phyloP scores from a whole-genome alignment of 2,797 vertebrate genomes.

The Petrocephalus sullivani region DNA sequence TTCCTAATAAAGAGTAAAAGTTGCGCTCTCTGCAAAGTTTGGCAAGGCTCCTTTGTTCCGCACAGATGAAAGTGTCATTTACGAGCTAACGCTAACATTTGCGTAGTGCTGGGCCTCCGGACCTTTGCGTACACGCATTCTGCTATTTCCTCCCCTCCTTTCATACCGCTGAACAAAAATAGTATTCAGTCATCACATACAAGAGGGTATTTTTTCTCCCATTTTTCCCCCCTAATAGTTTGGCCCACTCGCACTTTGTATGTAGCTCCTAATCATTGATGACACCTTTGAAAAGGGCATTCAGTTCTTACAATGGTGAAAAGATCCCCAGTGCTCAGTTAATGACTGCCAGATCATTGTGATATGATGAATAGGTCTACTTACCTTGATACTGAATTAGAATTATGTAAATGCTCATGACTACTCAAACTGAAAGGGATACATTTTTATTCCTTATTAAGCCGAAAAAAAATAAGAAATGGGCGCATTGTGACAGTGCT shows the following conservation, averaged over 20 bases:
- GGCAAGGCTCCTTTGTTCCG: neutral
- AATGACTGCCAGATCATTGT: constrained; percentile 67
- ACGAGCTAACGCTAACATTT: constrained; percentile 13
- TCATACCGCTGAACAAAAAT: constrained; percentile 29
- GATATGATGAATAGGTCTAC: constrained; percentile 57
- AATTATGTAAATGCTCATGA: constrained; percentile 68
- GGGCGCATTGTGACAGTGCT: constrained; percentile 72
- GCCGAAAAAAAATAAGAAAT: constrained; percentile 56
- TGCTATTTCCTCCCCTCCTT: constrained; percentile 44
- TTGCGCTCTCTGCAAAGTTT: neutral
- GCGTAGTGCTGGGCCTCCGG: neutral
- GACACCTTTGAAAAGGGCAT: constrained; percentile 67
- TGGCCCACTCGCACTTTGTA: constrained; percentile 51
- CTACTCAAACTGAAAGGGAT: constrained; percentile 62
- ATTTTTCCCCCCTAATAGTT: constrained; percentile 51
- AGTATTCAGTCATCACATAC: constrained; percentile 51
- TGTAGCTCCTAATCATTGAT: constrained; percentile 60
- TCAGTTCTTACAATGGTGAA: constrained; percentile 58
- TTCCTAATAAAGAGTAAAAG: constrained; percentile 14
- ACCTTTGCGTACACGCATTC: constrained; percentile 49
- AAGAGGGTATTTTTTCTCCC: constrained; percentile 52
- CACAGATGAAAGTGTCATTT: constrained; percentile 18
- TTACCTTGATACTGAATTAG: constrained; percentile 52
- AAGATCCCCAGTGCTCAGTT: constrained; percentile 55
- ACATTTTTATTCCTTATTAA: constrained; percentile 57